Percentiles rank a stretch among this genome's conserved stretches.
Evolutionary conservation across 2,113 vertebrate species (phyloP).

Genomic region (Camarhynchus parvulus): DNA sequence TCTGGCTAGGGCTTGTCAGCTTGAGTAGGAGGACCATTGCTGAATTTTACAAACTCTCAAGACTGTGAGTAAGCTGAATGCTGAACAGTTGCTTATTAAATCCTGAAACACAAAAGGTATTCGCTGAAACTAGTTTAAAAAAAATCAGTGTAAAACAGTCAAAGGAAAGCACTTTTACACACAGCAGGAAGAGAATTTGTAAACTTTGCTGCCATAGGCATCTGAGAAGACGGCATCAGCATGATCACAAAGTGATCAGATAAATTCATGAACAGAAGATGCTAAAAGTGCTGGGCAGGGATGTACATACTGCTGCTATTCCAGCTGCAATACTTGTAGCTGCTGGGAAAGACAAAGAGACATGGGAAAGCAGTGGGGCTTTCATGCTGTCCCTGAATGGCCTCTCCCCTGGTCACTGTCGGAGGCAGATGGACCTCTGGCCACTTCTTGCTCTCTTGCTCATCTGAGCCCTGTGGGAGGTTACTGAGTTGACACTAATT

Average conservation of each 20-base stretch:
- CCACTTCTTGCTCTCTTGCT: neutral
- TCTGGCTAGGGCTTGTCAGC: neutral
- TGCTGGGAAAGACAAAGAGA: neutral
- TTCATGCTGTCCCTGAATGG: neutral
- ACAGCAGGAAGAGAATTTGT: slow-evolving; percentile 8
- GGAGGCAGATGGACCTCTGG: neutral
- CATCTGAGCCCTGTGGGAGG: neutral
- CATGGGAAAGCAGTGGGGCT: neutral
- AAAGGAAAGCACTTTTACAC: slow-evolving; percentile 2
- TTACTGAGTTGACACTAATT: neutral
- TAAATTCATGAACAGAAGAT: neutral
- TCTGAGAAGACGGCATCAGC: neutral
- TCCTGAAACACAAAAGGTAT: neutral
- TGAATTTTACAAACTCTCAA: neutral
- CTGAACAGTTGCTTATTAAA: neutral
- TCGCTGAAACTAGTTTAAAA: neutral
- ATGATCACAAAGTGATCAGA: neutral
- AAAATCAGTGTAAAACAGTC: neutral
- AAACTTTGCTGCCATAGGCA: neutral
- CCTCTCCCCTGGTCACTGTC: neutral
- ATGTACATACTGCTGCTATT: neutral
- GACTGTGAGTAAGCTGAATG: neutral
- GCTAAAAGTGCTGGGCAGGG: neutral
- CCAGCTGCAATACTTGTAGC: neutral
- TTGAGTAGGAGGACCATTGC: neutral